Percentiles rank a stretch among this genome's conserved stretches.
Evolutionary conservation across 2,888 invertebrate genomes (phyloP).

Genomic region (Apoda limacodes): DNA sequence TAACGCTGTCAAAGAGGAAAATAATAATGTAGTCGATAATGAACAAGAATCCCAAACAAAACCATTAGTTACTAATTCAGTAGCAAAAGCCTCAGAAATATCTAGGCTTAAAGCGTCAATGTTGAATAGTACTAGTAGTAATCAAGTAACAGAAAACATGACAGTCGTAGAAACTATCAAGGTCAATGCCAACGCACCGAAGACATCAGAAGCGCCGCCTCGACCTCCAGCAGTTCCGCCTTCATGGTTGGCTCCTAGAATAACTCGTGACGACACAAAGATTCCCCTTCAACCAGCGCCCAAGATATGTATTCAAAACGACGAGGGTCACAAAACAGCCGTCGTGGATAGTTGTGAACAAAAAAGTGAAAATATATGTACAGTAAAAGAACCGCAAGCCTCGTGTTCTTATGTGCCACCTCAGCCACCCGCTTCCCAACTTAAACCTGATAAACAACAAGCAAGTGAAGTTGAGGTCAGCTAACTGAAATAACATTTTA

Average conservation of each 20-base stretch:
- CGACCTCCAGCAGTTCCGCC: conserved; percentile 55
- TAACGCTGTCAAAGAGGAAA: conserved; percentile 23
- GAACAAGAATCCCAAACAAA: conserved; percentile 7
- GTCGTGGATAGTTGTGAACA: no score
- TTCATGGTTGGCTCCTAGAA: conserved; percentile 44
- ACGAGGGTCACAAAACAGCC: conserved; percentile 32
- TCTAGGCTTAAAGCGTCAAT: conserved; percentile 5
- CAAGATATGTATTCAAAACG: conserved; percentile 43
- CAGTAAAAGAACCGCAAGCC: conserved; percentile 38
- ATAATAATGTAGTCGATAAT: conserved; percentile 16
- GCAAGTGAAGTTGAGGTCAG: conserved; percentile 66
- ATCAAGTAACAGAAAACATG: conserved; percentile 19
- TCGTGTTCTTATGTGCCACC: conserved; percentile 51
- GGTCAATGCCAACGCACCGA: conserved; percentile 22
- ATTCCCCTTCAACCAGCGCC: conserved; percentile 34
- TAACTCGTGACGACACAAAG: conserved; percentile 22
- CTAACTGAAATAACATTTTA: conserved; percentile 8
- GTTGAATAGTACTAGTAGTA: conserved; percentile 20
- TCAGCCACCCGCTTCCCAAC: conserved; percentile 33
- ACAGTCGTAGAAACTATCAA: conserved; percentile 22
- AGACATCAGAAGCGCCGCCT: conserved; percentile 30
- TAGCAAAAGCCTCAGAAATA: conserved; percentile 19
- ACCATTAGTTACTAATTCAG: no score
- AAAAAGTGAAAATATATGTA: no score
- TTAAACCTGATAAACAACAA: conserved; percentile 43